Evolutionary conservation across 2,888 invertebrate genomes (phyloP).

Genomic region (Helleia helle): DNA sequence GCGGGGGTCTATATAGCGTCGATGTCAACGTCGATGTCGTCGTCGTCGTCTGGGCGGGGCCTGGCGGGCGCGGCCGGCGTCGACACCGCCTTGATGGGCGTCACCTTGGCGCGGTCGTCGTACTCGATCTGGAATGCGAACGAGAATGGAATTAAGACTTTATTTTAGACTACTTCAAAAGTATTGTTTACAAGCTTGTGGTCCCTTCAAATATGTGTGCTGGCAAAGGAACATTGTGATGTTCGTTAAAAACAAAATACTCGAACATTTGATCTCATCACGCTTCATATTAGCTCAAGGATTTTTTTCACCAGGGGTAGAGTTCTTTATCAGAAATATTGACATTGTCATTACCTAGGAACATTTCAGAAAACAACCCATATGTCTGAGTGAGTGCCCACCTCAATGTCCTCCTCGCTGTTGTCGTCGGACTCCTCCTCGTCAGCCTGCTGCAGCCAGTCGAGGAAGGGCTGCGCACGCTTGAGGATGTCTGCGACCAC

Average conservation of each 20-base stretch:
- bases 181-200: too few species aligned
- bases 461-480: conserved; percentile 93
- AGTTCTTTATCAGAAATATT: too few species aligned
- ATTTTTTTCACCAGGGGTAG: background rate
- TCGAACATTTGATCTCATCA: too few species aligned
- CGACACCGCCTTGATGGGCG: conserved; percentile 79
- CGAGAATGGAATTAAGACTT: too few species aligned
- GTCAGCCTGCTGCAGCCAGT: conserved; percentile 97
- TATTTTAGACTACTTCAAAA: too few species aligned
- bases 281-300: too few species aligned
- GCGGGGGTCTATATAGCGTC: conserved; percentile 85
- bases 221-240: too few species aligned
- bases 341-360: too few species aligned
- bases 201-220: too few species aligned
- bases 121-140: conserved; percentile 83
- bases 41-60: conserved; percentile 75
- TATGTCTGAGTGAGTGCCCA: conserved; percentile 24
- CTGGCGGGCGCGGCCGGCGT: conserved; percentile 38
- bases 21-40: conserved; percentile 90
- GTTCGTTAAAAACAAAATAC: too few species aligned
- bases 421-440: conserved; percentile 79
- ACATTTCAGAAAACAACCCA: too few species aligned
- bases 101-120: conserved; percentile 87
- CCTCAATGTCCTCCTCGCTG: conserved; percentile 80
- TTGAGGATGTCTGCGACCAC: conserved; percentile 92